These are phyloP conservation scores for Invenusta paracnida DNA, from an alignment of 2,888 invertebrate genomes.

Conservation along the genomic window DNA sequence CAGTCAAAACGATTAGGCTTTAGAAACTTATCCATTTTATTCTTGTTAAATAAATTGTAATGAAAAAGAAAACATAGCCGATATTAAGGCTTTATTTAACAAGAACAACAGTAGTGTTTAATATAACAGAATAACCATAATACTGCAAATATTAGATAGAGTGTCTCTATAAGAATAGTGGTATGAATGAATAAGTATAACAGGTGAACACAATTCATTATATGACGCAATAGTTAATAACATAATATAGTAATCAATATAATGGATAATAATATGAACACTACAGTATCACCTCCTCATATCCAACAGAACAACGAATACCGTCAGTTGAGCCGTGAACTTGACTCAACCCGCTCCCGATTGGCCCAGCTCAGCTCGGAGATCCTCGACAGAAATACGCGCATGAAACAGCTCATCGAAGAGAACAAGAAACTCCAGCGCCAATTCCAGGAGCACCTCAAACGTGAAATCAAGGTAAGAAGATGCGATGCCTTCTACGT, in stretches of 20 bases:
- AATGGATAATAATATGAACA: background rate
- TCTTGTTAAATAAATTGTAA: conserved; percentile 8
- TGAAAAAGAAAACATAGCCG: background rate
- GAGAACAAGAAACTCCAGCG: too few relatives aligned
- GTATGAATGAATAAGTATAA: background rate
- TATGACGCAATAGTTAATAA: background rate
- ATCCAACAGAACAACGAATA: too few relatives aligned
- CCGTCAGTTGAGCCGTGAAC: too few relatives aligned
- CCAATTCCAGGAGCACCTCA: too few relatives aligned
- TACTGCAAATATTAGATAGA: background rate
- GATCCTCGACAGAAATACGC: too few relatives aligned
- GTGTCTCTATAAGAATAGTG: background rate
- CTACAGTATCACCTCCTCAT: too few relatives aligned
- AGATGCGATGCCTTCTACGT: too few relatives aligned
- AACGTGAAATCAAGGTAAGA: too few relatives aligned
- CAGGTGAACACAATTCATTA: background rate
- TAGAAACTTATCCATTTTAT: conserved; percentile 6
- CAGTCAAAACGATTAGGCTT: background rate
- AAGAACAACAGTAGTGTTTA: background rate
- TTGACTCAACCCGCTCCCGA: too few relatives aligned
- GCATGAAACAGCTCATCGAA: too few relatives aligned
- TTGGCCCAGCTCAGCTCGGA: too few relatives aligned
- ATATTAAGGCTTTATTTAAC: background rate
- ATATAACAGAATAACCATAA: background rate
- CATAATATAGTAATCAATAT: background rate